Evolutionary conservation across 2,888 invertebrate genomes (phyloP), one percentile per base, ranked within the genome.

Genomic region (Volucella zonaria): DNA sequence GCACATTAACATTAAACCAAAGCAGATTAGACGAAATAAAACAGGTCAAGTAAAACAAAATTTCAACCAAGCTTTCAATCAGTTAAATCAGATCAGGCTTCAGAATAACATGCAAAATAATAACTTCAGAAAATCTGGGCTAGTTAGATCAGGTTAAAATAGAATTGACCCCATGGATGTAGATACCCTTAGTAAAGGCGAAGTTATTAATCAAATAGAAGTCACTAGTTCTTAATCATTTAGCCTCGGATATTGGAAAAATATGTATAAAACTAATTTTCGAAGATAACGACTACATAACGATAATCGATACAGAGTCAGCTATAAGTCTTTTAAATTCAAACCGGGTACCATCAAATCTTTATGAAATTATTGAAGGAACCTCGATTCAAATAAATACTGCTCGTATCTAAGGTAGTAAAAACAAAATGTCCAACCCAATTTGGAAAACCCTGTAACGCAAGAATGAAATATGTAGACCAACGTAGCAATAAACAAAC

Each of bases 301-400:
- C 18, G 18, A 23, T 23, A 2, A 3, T 23, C 3, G 18, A 23
- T 23, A 23, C 1, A 3, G 54, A 47, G 23, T 62, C 70, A 11
- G 61, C 77, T n/a, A 45, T 68, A 9, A 68, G 45, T 38, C 45
- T 68, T 9, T 68, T 68, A 56, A 68, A 38, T 38, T 15, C 45
- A 49, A 64, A 18, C 18, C 18, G 18, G 18, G 18, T 18, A 18
- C 18, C 18, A 18, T 18, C 18, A 18, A 18, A 18, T 18, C 18
- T 18, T 18, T 1, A 18, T 18, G 18, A 18, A 18, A 18, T 18
- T 18, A 18, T 18, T 18, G 18, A 18, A 18, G 18, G 2, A 2
- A 1, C 18, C 2, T 1, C 18, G 18, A 18, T 18, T 18, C 18
- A 18, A 18, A 18, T 18, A 18, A 18, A 18, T 18, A 18, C 18